phyloP scores from a whole-genome alignment of 2,797 vertebrate species.

The Mormyrus proboscirostris region DNA sequence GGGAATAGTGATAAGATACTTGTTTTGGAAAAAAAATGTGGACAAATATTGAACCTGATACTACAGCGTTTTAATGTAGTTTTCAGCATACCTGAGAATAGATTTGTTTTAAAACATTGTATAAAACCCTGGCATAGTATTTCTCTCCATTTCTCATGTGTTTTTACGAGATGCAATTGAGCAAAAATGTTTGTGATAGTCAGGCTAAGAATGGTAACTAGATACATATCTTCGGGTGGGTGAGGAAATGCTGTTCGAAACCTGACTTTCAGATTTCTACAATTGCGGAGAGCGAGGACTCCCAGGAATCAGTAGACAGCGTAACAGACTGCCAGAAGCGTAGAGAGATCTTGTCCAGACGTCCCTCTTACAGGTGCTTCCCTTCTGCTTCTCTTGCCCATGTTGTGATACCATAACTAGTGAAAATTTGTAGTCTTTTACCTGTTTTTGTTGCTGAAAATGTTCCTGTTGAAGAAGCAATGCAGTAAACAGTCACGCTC shows the following conservation, averaged over 20 bases:
- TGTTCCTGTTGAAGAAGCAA: background rate
- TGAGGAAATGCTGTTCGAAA: background rate
- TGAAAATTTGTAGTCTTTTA: background rate
- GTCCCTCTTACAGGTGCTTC: conserved; percentile 89
- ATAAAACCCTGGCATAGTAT: background rate
- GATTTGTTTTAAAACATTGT: background rate
- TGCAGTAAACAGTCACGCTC: background rate
- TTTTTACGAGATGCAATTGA: background rate
- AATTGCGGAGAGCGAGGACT: conserved; percentile 96
- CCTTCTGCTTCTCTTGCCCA: background rate
- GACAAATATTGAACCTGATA: background rate
- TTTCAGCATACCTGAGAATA: background rate
- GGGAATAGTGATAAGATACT: background rate
- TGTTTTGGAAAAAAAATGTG: background rate
- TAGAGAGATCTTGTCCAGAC: conserved; percentile 93
- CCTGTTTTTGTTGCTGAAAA: background rate
- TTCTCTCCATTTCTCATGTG: background rate
- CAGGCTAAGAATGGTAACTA: background rate
- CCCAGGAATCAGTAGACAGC: conserved; percentile 97
- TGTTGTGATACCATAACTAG: background rate
- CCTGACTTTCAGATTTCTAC: conserved; percentile 78
- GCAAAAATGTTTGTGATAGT: background rate
- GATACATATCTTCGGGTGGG: background rate
- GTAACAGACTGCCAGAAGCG: conserved; percentile 96
- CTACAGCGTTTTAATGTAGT: background rate